Conservation (phyloP, 2,888 invertebrate genomes). For the Tuberolachnus salignus region DNA sequence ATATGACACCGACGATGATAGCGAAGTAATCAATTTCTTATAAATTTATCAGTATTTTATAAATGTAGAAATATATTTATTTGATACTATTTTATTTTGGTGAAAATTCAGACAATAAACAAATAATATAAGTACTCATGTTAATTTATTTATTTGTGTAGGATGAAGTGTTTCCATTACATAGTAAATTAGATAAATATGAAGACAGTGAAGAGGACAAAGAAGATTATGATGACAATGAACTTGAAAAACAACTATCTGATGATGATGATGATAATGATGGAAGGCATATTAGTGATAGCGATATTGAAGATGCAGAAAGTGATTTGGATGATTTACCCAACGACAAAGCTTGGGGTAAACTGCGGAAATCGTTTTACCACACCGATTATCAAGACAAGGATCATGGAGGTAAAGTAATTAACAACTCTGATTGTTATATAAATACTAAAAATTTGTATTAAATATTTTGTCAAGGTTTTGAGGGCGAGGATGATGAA, state of each 20-base stretch:
- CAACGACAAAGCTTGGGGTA: slow-evolving; percentile 87
- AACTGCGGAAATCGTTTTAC: slow-evolving; percentile 78
- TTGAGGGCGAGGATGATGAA: slow-evolving; percentile 69
- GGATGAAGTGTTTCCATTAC: slow-evolving; percentile 67
- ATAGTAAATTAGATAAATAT: slow-evolving; percentile 61
- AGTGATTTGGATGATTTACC: slow-evolving; percentile 70
- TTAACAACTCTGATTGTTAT: not conserved
- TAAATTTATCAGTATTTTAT: no score
- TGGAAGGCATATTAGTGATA: slow-evolving; percentile 63
- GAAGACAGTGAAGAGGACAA: slow-evolving; percentile 64
- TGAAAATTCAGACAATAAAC: no score
- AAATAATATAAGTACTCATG: no score
- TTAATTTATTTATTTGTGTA: slow-evolving; percentile 61
- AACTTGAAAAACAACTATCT: slow-evolving; percentile 67
- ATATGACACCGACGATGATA: slow-evolving; percentile 52
- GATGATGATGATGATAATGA: slow-evolving; percentile 58
- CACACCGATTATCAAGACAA: slow-evolving; percentile 88
- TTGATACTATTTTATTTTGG: no score
- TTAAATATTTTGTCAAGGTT: slow-evolving; percentile 58
- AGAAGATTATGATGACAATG: slow-evolving; percentile 63
- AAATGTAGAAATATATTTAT: no score
- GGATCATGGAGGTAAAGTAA: slow-evolving; percentile 73
- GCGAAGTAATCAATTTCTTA: slow-evolving; percentile 27
- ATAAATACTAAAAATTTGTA: slow-evolving; percentile 16
- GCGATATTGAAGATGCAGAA: slow-evolving; percentile 79